Percentiles rank a stretch among this genome's conserved stretches.
Conservation (phyloP, 2,113 vertebrate species). For the Todiramphus saurophagus region DNA sequence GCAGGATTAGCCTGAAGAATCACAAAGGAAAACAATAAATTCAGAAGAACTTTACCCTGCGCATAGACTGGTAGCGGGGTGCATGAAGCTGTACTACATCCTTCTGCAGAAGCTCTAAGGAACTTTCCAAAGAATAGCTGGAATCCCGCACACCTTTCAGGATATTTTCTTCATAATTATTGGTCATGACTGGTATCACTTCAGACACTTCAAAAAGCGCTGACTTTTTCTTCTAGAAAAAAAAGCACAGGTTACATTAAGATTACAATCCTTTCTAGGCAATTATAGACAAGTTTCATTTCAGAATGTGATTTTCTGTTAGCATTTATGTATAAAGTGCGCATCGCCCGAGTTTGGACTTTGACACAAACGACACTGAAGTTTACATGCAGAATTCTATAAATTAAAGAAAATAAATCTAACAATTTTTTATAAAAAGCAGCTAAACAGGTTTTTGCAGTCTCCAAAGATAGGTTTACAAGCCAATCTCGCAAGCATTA, state of each 20-base stretch:
- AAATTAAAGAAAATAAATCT: neutral
- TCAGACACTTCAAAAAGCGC: slow-evolving; percentile 99
- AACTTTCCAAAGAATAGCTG: slow-evolving; percentile 98
- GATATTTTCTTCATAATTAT: slow-evolving; percentile 99
- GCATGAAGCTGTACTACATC: slow-evolving; percentile 98
- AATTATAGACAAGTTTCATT: neutral
- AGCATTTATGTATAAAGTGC: neutral
- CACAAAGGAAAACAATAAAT: neutral
- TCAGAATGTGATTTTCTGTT: neutral
- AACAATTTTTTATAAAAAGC: neutral
- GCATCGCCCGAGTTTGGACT: neutral
- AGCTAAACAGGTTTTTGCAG: neutral
- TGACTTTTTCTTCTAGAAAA: slow-evolving; percentile 92
- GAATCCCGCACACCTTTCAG: slow-evolving; percentile 95
- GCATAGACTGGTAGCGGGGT: slow-evolving; percentile 98
- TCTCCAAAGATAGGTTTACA: neutral
- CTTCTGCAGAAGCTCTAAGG: slow-evolving; percentile 97
- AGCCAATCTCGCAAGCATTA: neutral
- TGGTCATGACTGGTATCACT: slow-evolving; percentile 99
- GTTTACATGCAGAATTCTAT: neutral
- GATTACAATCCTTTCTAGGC: neutral
- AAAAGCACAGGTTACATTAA: neutral
- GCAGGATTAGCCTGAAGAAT: neutral
- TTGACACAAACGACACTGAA: neutral
- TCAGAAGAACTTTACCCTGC: slow-evolving; percentile 83